Base-by-base conservation (phyloP, 2,113 vertebrate genomes). In the Scophthalmus maximus region DNA sequence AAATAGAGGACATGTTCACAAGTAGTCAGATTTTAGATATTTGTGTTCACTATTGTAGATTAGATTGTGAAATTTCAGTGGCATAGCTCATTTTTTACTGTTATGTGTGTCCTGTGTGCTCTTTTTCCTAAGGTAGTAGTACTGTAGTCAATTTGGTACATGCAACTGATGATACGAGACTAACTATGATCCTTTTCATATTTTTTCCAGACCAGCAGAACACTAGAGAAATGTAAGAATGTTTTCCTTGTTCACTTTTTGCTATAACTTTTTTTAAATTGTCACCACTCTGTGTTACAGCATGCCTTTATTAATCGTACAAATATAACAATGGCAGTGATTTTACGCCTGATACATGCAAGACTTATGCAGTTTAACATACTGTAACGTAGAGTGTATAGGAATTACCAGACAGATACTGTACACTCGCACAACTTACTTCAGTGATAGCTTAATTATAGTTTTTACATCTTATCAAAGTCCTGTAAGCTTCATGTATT, bases 221-320 rank as follows among this genome's bases (percentile, higher is more conserved):
- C 92, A 55, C 93, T 94, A 81, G 95, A 96, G 90, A 98, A 96
- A 98, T 96, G 98, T 99, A 98, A 98, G 98, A 36, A 8, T 30
- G 18, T 84, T 76, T 62, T 78, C n/a, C 12, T 58, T 22, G n/a
- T 20, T 55, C 29, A 0, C 12, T 42, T 47, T 34, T 29, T 36
- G 36, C 9, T 17, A 14, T 55, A 46, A 17, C 14, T 11, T 60
- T 11, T 57, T n/a, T 61, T 64, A 70, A 83, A 46, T 22, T 9
- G 1, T 29, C 58, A 3, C 9, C 44, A 7, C 30, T 47, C 2
- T 44, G 23, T 57, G 14, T 32, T 62, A 62, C 4, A 66, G 49
- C 40, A 59, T 15, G 10, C 38, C 10, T 62, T 32, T 23, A 65
- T 68, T 53, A 79, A 70, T 51, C 11, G 42, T 46, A 62, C 26